Conservation (phyloP, 2,888 invertebrate species). For the Malthinus flaveolus region DNA sequence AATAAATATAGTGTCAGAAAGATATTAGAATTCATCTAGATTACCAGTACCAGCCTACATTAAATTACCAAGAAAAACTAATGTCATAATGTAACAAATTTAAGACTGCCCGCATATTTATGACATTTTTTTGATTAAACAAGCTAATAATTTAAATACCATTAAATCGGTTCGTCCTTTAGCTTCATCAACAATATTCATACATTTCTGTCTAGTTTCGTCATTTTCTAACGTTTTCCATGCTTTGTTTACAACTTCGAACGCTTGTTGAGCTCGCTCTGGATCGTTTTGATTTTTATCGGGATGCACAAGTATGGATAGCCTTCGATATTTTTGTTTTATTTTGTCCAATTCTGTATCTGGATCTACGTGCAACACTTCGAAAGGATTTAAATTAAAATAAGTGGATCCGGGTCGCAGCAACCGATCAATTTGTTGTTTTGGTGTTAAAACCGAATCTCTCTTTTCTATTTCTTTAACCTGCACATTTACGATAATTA, state of each 20-base stretch:
- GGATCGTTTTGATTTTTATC: conserved; percentile 98
- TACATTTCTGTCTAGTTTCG: conserved; percentile 87
- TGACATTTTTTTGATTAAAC: not conserved
- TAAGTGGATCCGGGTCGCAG: conserved; percentile 97
- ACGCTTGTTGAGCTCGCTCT: conserved; percentile 91
- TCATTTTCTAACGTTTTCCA: conserved; percentile 97
- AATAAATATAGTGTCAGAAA: too few species aligned
- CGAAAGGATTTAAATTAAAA: conserved; percentile 96
- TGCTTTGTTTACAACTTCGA: conserved; percentile 91
- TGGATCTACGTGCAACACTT: conserved; percentile 90
- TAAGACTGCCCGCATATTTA: too few species aligned
- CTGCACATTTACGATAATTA: conserved; percentile 57
- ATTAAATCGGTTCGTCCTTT: conserved; percentile 91
- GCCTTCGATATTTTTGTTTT: conserved; percentile 93
- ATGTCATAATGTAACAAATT: too few species aligned
- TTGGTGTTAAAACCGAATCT: conserved; percentile 94
- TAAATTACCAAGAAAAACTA: too few species aligned
- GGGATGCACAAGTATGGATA: conserved; percentile 98
- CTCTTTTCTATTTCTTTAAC: conserved; percentile 98
- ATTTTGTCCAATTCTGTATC: conserved; percentile 87
- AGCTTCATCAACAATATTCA: conserved; percentile 97
- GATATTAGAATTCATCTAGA: too few species aligned
- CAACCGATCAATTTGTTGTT: conserved; percentile 95
- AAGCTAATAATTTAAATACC: conserved; percentile 57
- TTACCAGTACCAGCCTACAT: too few species aligned